Conservation (phyloP, 2,113 vertebrate species). For the Festucalex cinctus region DNA sequence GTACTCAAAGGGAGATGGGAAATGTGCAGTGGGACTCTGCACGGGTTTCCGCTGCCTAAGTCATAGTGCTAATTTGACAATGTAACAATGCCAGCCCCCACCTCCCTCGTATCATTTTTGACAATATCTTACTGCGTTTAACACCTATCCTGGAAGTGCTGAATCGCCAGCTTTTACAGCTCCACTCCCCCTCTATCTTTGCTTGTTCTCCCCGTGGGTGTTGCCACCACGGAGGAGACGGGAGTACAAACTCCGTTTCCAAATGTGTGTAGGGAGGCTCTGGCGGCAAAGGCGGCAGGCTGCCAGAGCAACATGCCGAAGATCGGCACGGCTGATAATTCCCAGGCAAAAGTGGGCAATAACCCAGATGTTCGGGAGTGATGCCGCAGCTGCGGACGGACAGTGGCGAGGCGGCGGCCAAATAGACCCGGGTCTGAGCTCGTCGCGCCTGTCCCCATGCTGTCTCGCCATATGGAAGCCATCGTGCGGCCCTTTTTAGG, state of each 20-base stretch:
- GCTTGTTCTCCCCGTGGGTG: slow-evolving; percentile 38
- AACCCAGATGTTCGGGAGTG: slow-evolving; percentile 98
- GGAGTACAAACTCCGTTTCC: slow-evolving; percentile 66
- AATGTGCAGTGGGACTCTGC: slow-evolving; percentile 61
- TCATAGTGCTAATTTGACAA: slow-evolving; percentile 65
- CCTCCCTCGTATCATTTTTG: slow-evolving; percentile 45
- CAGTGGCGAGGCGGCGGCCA: slow-evolving; percentile 85
- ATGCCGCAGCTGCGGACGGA: slow-evolving; percentile 93
- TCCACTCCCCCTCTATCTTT: slow-evolving; percentile 44
- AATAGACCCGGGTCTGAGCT: slow-evolving; percentile 82
- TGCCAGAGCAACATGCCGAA: slow-evolving; percentile 86
- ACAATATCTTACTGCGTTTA: slow-evolving; percentile 69
- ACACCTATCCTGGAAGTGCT: slow-evolving; percentile 72
- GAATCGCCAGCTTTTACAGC: slow-evolving; percentile 56
- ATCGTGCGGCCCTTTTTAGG: slow-evolving; percentile 92
- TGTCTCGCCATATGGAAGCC: slow-evolving; percentile 98
- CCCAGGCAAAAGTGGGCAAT: slow-evolving; percentile 96
- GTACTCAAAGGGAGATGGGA: slow-evolving; percentile 59
- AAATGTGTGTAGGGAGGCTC: slow-evolving; percentile 49
- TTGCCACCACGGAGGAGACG: slow-evolving; percentile 54
- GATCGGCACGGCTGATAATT: slow-evolving; percentile 93
- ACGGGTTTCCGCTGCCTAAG: slow-evolving; percentile 55
- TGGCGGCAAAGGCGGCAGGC: slow-evolving; percentile 47
- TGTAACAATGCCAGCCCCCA: slow-evolving; percentile 51
- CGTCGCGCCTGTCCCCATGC: slow-evolving; percentile 87